Conservation (phyloP, 2,888 invertebrate species). For the Xylota sylvarum region DNA sequence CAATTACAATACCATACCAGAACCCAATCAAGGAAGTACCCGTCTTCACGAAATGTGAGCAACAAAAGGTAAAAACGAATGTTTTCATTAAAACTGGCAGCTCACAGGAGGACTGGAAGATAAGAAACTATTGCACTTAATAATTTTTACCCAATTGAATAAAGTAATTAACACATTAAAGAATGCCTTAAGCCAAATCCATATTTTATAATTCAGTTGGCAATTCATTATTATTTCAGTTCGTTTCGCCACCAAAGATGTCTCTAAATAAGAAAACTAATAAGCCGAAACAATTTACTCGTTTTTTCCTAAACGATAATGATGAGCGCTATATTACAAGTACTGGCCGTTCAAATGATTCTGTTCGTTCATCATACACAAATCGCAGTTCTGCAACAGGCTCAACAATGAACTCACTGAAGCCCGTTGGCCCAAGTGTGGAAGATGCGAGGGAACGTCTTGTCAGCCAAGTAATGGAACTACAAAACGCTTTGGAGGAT, state of each 20-base stretch:
- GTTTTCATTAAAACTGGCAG: slow-evolving; percentile 50
- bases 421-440: slow-evolving; percentile 93
- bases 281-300: neutral
- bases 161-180: neutral
- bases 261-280: slow-evolving; percentile 79
- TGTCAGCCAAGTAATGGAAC: slow-evolving; percentile 98
- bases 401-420: slow-evolving; percentile 88
- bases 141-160: neutral
- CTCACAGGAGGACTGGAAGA: slow-evolving; percentile 21
- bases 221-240: neutral
- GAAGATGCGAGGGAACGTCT: slow-evolving; percentile 98
- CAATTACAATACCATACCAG: neutral
- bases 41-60: neutral
- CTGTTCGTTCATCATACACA: slow-evolving; percentile 94
- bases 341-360: slow-evolving; percentile 95
- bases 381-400: slow-evolving; percentile 93
- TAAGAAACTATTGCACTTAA: neutral
- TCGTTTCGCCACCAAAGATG: slow-evolving; percentile 78
- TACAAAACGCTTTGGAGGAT: slow-evolving; percentile 99
- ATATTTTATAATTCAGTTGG: neutral
- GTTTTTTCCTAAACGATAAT: slow-evolving; percentile 91
- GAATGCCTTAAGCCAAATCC: neutral
- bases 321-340: slow-evolving; percentile 88
- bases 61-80: slow-evolving; percentile 26
- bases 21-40: neutral